Conservation (phyloP, 30 jellyfish, hydroid and myxozoan species). For the Mastigias papua region DNA sequence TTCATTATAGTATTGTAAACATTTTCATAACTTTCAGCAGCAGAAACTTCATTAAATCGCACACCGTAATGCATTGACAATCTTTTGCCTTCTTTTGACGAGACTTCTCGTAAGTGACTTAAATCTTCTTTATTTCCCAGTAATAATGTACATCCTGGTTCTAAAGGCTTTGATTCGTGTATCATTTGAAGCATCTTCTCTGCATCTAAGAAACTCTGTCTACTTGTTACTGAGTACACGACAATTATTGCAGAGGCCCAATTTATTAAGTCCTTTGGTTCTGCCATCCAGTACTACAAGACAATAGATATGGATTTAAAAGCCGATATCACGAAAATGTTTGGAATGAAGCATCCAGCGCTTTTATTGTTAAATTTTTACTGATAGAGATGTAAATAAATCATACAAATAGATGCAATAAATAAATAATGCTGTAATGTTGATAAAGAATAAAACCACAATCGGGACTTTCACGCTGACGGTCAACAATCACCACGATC, state of each 20-base stretch:
- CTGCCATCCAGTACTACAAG: conserved; percentile 79
- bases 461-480: no score
- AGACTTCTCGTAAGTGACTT: conserved; percentile 78
- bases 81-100: conserved; percentile 80
- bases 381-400: no score
- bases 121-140: conserved; percentile 89
- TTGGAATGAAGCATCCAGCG: no score
- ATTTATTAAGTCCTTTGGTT: conserved; percentile 62
- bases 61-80: conserved; percentile 82
- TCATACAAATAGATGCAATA: no score
- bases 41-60: conserved; percentile 86
- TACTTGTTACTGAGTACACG: conserved; percentile 86
- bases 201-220: conserved; percentile 82
- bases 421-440: no score
- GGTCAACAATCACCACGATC: no score
- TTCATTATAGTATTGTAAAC: conserved; percentile 72
- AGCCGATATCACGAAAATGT: no score
- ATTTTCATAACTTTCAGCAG: conserved; percentile 86
- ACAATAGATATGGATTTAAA: neutral
- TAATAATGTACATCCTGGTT: conserved; percentile 74
- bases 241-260: conserved; percentile 91
- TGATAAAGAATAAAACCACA: no score
- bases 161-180: conserved; percentile 75
- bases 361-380: no score
- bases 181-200: conserved; percentile 67